Conservation (phyloP, 2,113 vertebrate genomes). For the Hypomesus transpacificus region DNA sequence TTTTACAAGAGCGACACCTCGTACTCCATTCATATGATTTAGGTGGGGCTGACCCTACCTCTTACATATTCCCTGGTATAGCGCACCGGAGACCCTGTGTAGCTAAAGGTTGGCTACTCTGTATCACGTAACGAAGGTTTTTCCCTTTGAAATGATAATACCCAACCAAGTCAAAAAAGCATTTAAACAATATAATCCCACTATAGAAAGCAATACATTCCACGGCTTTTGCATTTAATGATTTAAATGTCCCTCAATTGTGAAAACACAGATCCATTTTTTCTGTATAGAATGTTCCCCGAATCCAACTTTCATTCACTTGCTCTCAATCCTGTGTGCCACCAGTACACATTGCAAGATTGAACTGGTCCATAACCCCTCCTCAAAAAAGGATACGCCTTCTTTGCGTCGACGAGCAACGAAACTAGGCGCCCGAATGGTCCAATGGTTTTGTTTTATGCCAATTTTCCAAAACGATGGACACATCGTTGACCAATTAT, state of each 20-base stretch:
- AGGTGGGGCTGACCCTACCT: constrained; percentile 69
- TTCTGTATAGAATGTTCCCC: constrained; percentile 40
- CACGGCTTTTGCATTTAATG: constrained; percentile 55
- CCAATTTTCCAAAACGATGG: constrained; percentile 25
- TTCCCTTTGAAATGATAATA: constrained; percentile 50
- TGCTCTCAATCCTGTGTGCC: constrained; percentile 34
- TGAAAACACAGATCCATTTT: constrained; percentile 51
- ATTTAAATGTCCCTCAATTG: constrained; percentile 47
- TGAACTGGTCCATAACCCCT: constrained; percentile 47
- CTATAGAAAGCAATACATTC: constrained; percentile 51
- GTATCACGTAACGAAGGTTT: constrained; percentile 33
- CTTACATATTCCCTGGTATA: constrained; percentile 64
- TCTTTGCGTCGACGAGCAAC: constrained; percentile 26
- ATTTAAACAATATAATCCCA: constrained; percentile 43
- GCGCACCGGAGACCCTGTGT: constrained; percentile 71
- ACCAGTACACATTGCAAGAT: constrained; percentile 41
- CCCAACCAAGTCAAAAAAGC: constrained; percentile 43
- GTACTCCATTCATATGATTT: constrained; percentile 61
- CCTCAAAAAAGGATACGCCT: constrained; percentile 49
- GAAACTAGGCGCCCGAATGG: constrained; percentile 32
- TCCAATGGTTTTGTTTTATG: constrained; percentile 41
- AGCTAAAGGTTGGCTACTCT: constrained; percentile 57
- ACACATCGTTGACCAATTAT: constrained; percentile 63
- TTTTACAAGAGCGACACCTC: constrained; percentile 53
- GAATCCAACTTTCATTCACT: constrained; percentile 43